These are phyloP conservation scores for Cephalopholis sonnerati DNA, from an alignment of 2,113 vertebrate species.

Conservation along the genomic window DNA sequence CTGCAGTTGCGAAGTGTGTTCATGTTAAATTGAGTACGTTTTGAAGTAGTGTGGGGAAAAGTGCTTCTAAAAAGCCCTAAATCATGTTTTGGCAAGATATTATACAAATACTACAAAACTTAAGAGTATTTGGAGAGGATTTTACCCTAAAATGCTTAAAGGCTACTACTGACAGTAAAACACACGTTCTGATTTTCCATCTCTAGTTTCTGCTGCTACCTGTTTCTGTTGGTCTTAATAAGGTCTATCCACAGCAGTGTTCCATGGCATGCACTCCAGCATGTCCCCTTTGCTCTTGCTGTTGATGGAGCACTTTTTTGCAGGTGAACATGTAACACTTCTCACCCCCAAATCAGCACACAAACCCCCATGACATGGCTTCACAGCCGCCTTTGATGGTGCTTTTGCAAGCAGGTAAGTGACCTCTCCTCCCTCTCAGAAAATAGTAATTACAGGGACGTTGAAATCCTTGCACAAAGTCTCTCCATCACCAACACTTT, in stretches of 20 bases:
- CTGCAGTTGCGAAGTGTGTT: slow-evolving; percentile 19
- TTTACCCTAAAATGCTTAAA: not conserved
- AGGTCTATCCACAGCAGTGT: not conserved
- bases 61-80: not conserved
- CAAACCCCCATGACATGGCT: slow-evolving; percentile 6
- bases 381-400: slow-evolving; percentile 42
- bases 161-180: not conserved
- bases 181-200: not conserved
- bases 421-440: slow-evolving; percentile 17
- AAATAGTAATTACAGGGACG: slow-evolving; percentile 37
- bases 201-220: not conserved
- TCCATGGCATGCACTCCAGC: not conserved
- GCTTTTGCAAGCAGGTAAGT: slow-evolving; percentile 32
- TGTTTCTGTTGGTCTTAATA: not conserved
- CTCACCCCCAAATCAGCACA: slow-evolving; percentile 14
- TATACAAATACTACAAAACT: not conserved
- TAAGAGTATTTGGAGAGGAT: too few relatives aligned
- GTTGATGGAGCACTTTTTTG: slow-evolving; percentile 28
- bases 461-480: not conserved
- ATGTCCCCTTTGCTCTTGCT: not conserved
- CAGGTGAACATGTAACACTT: not conserved
- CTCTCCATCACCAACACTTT: not conserved
- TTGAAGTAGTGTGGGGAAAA: not conserved
- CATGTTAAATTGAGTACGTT: not conserved
- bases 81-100: not conserved